Evolutionary conservation across 2,888 invertebrate genomes (phyloP).

Genomic region (Andrena hattorfiana): DNA sequence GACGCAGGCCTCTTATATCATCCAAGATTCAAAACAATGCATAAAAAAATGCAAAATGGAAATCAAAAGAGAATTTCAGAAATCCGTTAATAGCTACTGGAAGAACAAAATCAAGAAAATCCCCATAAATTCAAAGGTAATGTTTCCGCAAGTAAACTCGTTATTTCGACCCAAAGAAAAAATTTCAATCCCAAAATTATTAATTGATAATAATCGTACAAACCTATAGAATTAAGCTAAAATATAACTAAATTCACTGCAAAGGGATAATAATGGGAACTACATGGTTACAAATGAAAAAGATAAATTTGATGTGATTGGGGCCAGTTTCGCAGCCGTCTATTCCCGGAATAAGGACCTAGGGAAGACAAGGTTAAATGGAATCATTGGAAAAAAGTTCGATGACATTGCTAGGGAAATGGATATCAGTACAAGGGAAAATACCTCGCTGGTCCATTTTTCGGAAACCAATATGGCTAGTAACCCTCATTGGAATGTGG

Average conservation of each 20-base stretch:
- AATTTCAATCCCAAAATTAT: background rate
- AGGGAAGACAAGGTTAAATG: background rate
- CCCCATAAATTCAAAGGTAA: background rate
- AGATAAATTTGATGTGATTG: background rate
- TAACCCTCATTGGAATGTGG: too few species aligned
- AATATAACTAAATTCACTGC: background rate
- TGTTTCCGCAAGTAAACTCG: background rate
- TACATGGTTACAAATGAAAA: background rate
- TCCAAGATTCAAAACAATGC: background rate
- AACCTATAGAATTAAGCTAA: background rate
- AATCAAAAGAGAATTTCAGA: too few species aligned
- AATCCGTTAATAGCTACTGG: background rate
- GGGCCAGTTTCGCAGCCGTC: background rate
- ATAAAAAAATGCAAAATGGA: too few species aligned
- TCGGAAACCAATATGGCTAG: too few species aligned
- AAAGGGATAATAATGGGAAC: background rate
- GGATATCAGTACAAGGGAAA: too few species aligned
- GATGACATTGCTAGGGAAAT: too few species aligned
- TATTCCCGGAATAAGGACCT: background rate
- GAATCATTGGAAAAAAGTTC: background rate
- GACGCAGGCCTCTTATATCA: background rate
- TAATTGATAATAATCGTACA: background rate
- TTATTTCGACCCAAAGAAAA: background rate
- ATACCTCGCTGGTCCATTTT: too few species aligned
- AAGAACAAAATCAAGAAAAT: background rate